Base-by-base conservation (phyloP, 2,888 invertebrate species). In the Subacronicta megacephala region DNA sequence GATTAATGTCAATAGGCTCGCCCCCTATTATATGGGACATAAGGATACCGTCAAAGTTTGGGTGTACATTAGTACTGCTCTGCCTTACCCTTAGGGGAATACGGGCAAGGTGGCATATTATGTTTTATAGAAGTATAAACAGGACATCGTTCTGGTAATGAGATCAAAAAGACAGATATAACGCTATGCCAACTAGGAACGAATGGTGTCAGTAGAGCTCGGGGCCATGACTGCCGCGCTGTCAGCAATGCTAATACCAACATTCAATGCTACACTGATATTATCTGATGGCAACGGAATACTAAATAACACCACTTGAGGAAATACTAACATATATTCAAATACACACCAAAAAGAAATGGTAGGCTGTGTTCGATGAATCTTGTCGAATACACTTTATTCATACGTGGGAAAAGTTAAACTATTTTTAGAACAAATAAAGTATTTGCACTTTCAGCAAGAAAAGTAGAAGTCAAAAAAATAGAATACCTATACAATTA, bases 231-330 rank as follows among this genome's bases (percentile, higher is more conserved):
- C 59, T 54, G 71, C 60, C 55, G 50, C 66, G 62, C 68, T 10
- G 81, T 67, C 49, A 41, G 77, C 74, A 78, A 84, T 84, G 78
- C 74, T 81, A 84, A 84, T 83, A 73, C 57, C 58, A 65, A 62
- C 58, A 45, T 51, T 78, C 84, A 84, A 84, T 84, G 84, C 66
- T 81, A 71, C 38, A 70, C 77, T 53, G 77, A 68, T 80, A 75
- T 66, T 31, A 50, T 62, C 54, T 62, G 57, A 72, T 67, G 70
- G 61, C 62, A 46, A 41, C 68, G 37, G 84, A 84, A 84, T 84
- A 81, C 72, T 45, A 74, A 84, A 83, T 81, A 36, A 68, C 54
- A 20, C 40, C 35, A 26, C 15, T 51, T 45, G 49, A 65, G 69
- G 75, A 75, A 69, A 75, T 12, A 51, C 40, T 29, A 15, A 44